Evolutionary conservation across 53 echinoderm and acorn worm genomes (phyloP).

Genomic region (Apostichopus leukothele): DNA sequence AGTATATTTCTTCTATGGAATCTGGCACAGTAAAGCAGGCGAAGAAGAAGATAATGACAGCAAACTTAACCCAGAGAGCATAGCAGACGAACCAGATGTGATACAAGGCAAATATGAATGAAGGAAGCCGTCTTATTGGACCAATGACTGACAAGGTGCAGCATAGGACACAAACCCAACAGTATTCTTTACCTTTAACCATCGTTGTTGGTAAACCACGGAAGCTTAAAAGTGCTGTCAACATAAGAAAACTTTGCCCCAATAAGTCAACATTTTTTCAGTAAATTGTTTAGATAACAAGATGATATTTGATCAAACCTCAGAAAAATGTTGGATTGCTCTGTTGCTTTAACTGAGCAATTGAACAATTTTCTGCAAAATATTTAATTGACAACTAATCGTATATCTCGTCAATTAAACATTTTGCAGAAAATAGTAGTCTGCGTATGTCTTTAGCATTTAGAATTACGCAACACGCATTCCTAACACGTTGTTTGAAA

Average conservation of each 20-base stretch:
- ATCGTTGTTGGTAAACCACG: neutral
- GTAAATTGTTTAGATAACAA: neutral
- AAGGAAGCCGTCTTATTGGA: neutral
- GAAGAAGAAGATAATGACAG: neutral
- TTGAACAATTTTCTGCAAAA: no score
- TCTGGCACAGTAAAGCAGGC: constrained; percentile 13
- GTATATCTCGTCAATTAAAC: no score
- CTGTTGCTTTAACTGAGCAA: no score
- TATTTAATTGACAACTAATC: no score
- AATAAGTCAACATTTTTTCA: neutral
- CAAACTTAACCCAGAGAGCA: neutral
- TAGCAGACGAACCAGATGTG: neutral
- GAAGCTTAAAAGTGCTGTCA: neutral
- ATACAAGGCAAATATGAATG: neutral
- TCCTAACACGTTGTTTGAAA: no score
- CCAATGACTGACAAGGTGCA: neutral
- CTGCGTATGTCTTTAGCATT: no score
- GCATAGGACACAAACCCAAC: neutral
- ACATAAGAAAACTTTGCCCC: neutral
- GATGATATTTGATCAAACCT: no score
- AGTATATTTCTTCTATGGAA: constrained; percentile 12
- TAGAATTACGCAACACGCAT: no score
- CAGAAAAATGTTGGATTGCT: no score
- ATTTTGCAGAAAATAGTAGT: no score
- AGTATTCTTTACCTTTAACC: neutral